Conservation (phyloP, 92 coral and sea anemone genomes). For the Meandrina meandrites region DNA sequence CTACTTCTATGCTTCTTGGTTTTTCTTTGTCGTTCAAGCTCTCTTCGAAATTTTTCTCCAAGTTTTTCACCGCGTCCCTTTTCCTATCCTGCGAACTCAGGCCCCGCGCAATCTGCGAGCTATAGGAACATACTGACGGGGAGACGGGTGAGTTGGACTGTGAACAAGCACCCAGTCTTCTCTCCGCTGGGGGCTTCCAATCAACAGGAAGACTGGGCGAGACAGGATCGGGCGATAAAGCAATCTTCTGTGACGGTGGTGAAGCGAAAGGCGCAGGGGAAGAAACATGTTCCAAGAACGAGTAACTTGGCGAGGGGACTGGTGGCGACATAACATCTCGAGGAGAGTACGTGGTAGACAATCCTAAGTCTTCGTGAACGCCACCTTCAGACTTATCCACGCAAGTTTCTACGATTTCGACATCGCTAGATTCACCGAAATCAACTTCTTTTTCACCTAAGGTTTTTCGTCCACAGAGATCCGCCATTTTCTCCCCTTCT, state of each 20-base stretch:
- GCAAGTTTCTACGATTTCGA: constrained; percentile 9
- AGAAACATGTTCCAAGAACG: constrained; percentile 36
- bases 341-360: constrained; percentile 36
- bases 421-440: neutral
- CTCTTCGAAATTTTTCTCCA: constrained; percentile 1
- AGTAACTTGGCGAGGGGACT: constrained; percentile 76
- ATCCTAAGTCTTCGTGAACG: neutral
- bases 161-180: neutral
- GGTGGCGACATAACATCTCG: constrained; percentile 65
- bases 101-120: constrained; percentile 7
- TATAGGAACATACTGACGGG: constrained; percentile 47
- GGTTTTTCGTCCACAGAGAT: neutral
- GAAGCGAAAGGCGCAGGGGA: constrained; percentile 26
- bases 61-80: constrained; percentile 5
- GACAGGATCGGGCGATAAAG: neutral
- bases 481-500: neutral
- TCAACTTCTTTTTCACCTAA: neutral
- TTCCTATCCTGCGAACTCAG: neutral
- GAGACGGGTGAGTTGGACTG: constrained; percentile 27
- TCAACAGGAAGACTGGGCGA: constrained; percentile 5
- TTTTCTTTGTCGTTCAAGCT: constrained; percentile 5
- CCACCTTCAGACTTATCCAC: constrained; percentile 4
- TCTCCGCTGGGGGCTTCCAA: constrained; percentile 2
- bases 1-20: neutral
- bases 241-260: constrained; percentile 1